These are phyloP conservation scores for Agrypnus murinus DNA, from an alignment of 2,888 invertebrate species.

Conservation along the genomic window DNA sequence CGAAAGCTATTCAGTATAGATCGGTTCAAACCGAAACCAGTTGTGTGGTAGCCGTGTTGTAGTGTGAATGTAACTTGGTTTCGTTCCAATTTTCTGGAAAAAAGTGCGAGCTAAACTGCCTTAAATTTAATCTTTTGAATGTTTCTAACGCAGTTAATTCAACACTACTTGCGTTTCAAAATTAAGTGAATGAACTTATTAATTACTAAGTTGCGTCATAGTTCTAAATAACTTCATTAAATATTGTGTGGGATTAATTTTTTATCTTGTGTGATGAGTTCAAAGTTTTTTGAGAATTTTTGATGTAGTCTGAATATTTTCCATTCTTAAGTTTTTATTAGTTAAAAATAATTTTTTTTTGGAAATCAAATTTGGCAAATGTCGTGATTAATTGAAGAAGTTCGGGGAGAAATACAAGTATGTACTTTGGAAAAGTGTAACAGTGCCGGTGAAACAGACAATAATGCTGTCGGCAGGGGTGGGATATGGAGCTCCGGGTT, in stretches of 20 bases:
- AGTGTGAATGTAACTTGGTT: slow-evolving; percentile 45
- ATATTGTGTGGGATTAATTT: slow-evolving; percentile 10
- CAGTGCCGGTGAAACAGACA: slow-evolving; percentile 11
- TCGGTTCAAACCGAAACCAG: slow-evolving; percentile 57
- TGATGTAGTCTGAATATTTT: no score
- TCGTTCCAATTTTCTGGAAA: slow-evolving; percentile 2
- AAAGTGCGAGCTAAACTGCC: background rate
- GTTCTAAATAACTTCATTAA: slow-evolving; percentile 33
- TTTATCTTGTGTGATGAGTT: slow-evolving; percentile 5
- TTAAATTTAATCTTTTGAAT: background rate
- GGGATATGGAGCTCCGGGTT: slow-evolving; percentile 66
- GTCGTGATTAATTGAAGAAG: no score
- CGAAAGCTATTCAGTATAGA: slow-evolving; percentile 61
- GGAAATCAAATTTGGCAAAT: no score
- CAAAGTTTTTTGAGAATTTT: background rate
- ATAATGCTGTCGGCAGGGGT: slow-evolving; percentile 69
- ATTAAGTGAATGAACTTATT: slow-evolving; percentile 41
- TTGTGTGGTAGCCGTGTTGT: slow-evolving; percentile 55
- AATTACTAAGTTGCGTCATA: slow-evolving; percentile 37
- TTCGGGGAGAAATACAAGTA: background rate
- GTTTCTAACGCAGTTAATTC: background rate
- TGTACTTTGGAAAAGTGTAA: slow-evolving; percentile 8
- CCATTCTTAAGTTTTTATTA: no score
- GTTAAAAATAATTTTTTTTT: no score
- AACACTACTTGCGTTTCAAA: slow-evolving; percentile 17